Percentiles rank a stretch among this genome's conserved stretches.
These are phyloP conservation scores for Oenanthe oenanthe DNA, from an alignment of 2,113 vertebrate species.

Conservation along the genomic window DNA sequence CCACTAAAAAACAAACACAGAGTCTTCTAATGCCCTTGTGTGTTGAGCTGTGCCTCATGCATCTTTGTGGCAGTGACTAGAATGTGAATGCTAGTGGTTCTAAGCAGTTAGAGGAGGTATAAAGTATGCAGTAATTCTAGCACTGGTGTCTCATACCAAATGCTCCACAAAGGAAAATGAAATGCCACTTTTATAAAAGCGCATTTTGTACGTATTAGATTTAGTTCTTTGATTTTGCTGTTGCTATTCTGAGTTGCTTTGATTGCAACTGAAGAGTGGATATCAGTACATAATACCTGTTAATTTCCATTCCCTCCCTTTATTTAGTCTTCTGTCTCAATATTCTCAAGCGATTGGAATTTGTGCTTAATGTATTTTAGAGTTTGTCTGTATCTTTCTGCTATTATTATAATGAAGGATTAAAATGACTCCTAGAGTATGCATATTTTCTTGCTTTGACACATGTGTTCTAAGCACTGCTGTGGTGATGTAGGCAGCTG, in stretches of 20 bases:
- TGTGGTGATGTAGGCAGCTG: slow-evolving; percentile 20
- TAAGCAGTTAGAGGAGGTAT: neutral
- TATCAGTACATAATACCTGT: neutral
- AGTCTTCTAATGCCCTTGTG: slow-evolving; percentile 59
- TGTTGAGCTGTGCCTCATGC: neutral
- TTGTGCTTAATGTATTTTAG: neutral
- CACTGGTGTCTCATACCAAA: neutral
- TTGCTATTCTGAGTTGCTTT: neutral
- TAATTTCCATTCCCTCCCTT: neutral
- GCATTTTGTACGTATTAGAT: neutral
- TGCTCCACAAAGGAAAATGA: neutral
- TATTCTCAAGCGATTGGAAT: neutral
- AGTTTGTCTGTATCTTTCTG: neutral
- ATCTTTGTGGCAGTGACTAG: neutral
- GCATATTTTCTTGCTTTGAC: neutral
- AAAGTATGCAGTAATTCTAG: neutral
- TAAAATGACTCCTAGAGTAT: neutral
- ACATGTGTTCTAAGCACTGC: neutral
- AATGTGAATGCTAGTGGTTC: slow-evolving; percentile 25
- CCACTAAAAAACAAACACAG: slow-evolving; percentile 22
- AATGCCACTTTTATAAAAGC: neutral
- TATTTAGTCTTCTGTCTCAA: neutral
- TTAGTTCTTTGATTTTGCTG: neutral
- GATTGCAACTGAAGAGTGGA: neutral
- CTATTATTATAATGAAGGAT: neutral